phyloP scores from a whole-genome alignment of 2,797 vertebrate species.

The Mallotus villosus region DNA sequence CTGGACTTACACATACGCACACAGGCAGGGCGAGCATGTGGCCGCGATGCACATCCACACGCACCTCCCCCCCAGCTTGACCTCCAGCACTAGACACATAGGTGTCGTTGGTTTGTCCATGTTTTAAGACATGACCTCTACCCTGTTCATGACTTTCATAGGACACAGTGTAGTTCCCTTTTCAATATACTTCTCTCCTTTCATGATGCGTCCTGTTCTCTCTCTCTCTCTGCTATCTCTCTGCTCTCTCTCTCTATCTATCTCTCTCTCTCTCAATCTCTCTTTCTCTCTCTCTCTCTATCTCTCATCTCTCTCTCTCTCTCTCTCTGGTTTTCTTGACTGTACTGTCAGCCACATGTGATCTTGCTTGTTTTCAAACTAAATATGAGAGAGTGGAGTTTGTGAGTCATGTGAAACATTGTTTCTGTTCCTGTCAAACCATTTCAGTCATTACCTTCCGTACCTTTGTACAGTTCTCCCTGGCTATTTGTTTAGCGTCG shows the following conservation, averaged over 20 bases:
- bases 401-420: slow-evolving; percentile 67
- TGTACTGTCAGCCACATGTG: slow-evolving; percentile 54
- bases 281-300: slow-evolving; percentile 37
- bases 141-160: too few species aligned
- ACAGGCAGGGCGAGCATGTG: too few species aligned
- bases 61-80: too few species aligned
- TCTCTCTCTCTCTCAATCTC: slow-evolving; percentile 40
- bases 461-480: slow-evolving; percentile 31
- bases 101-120: too few species aligned
- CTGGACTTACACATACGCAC: too few species aligned
- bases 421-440: slow-evolving; percentile 50
- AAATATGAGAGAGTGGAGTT: slow-evolving; percentile 64
- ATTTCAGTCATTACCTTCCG: slow-evolving; percentile 64
- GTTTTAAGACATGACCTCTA: too few species aligned
- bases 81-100: too few species aligned
- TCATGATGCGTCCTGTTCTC: too few species aligned
- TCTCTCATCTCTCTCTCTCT: slow-evolving; percentile 47
- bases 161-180: neutral
- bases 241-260: slow-evolving; percentile 50
- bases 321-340: slow-evolving; percentile 57
- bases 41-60: too few species aligned
- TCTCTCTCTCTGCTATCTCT: neutral
- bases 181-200: neutral
- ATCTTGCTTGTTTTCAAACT: slow-evolving; percentile 59
- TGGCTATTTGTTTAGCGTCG: slow-evolving; percentile 38